Percentiles rank a stretch among this genome's conserved stretches.
Evolutionary conservation across 2,113 vertebrate genomes (phyloP).

Genomic region (Fregata magnificens): DNA sequence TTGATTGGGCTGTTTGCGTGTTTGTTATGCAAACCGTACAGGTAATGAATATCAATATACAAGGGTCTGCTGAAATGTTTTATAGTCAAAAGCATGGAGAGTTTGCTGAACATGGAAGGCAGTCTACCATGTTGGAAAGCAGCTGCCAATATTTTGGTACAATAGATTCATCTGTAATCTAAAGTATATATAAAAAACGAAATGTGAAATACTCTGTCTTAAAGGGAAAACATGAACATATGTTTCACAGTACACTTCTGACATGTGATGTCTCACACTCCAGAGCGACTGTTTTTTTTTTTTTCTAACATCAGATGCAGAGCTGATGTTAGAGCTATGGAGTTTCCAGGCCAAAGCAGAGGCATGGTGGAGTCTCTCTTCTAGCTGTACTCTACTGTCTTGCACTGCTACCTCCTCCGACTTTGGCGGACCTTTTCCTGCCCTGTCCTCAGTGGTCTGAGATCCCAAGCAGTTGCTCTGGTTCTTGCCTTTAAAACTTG

Average conservation of each 20-base stretch:
- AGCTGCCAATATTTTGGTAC: slow-evolving; percentile 60
- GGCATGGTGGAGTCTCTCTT: background rate
- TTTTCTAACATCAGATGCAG: background rate
- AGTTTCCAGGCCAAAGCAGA: background rate
- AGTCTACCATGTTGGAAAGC: slow-evolving; percentile 17
- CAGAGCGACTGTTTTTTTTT: background rate
- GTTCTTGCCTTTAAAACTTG: background rate
- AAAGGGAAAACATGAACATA: slow-evolving; percentile 27
- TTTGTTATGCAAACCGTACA: background rate
- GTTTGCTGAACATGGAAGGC: background rate
- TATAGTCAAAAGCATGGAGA: background rate
- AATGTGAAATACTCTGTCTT: slow-evolving; percentile 31
- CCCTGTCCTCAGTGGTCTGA: background rate
- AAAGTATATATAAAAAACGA: slow-evolving; percentile 23
- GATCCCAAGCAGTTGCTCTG: background rate
- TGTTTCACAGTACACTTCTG: slow-evolving; percentile 36
- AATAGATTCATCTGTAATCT: slow-evolving; percentile 63
- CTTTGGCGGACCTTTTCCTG: background rate
- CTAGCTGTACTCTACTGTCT: background rate
- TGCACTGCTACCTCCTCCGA: background rate
- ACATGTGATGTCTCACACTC: slow-evolving; percentile 63
- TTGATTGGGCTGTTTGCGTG: background rate
- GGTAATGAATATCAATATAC: slow-evolving; percentile 12
- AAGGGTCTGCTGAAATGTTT: background rate
- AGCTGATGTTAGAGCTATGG: background rate